phyloP scores from a whole-genome alignment of 2,113 vertebrate species.

The Ophiodon elongatus region DNA sequence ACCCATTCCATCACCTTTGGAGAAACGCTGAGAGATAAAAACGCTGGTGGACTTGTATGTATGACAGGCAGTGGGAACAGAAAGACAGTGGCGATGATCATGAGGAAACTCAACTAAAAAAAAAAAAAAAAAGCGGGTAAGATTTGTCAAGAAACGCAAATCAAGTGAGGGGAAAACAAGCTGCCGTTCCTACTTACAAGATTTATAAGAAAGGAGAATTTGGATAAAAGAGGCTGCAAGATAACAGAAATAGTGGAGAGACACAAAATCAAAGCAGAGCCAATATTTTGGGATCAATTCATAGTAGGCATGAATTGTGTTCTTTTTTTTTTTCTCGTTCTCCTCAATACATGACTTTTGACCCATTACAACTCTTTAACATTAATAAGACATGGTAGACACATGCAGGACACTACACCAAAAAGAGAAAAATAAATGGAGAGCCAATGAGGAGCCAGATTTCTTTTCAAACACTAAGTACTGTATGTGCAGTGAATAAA shows the following conservation, averaged over 20 bases:
- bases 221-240: constrained; percentile 99
- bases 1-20: constrained; percentile 91
- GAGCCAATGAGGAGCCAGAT: constrained; percentile 56
- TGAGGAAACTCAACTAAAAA: constrained; percentile 77
- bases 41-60: constrained; percentile 76
- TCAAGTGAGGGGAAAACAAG: constrained; percentile 91
- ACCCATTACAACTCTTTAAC: constrained; percentile 65
- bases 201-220: constrained; percentile 99
- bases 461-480: constrained; percentile 19
- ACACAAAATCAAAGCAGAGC: constrained; percentile 99
- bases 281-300: constrained; percentile 94
- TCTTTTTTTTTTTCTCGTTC: constrained; percentile 39
- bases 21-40: constrained; percentile 74
- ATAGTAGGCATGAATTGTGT: constrained; percentile 82
- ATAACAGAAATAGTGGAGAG: constrained; percentile 99
- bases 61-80: constrained; percentile 70
- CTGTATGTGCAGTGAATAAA: constrained; percentile 26
- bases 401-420: constrained; percentile 88
- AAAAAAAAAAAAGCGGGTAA: constrained; percentile 75
- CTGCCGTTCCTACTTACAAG: constrained; percentile 99
- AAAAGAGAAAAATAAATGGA: constrained; percentile 71
- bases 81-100: constrained; percentile 81
- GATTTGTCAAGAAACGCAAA: constrained; percentile 90
- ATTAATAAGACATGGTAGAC: constrained; percentile 76
- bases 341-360: constrained; percentile 72